Evolutionary conservation across 1,140 invertebrate genomes (phyloP), one percentile per base, ranked within the genome.

Genomic region (Adoxophyes honmai): DNA sequence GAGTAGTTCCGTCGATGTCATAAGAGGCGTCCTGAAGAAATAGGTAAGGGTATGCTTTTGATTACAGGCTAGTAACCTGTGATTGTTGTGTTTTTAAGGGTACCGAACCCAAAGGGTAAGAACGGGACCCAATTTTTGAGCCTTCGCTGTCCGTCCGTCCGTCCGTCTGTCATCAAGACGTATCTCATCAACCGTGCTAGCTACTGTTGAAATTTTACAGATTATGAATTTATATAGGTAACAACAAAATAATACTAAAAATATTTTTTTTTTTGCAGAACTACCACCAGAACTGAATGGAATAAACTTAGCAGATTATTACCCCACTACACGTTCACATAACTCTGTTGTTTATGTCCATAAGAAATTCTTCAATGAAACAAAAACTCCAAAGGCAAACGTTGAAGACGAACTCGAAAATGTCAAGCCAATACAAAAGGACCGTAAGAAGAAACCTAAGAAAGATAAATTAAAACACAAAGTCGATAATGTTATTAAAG

Each of bases 341-440:
- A 78, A 78, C 62, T 75, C 75, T 1, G 62, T 77, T 4, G 66
- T 78, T 18, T 86, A 74, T 42, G 68, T 84, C 53, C 83, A 86
- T 21, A 86, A 81, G 68, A 83, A 72, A 57, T 73, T 64, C 60
- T 39, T 75, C 13, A 42, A 61, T 4, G 16, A 59, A 67, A n/a
- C 10, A 34, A 53, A 10, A 9, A 13, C 10, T 14, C 36, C 18
- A 51, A 15, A 33, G 34, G 6, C 34, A 33, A 5, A 4, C 11
- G 4, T 28, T 11, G 11, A 5, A 11, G 4, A 28, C 10, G 11
- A 54, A 48, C 37, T 18, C 9, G 52, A 34, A 37, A 38, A 38
- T 13, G 1, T 21, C 13, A 16, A 21, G 5, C 18, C 5, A 1
- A 44, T 18, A 21, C 15, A n/a, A 5, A 21, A 10, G 18, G 39